Percentiles rank a stretch among this genome's conserved stretches.
Conservation (phyloP, 2,797 vertebrate species). For the Sitta carolinensis region DNA sequence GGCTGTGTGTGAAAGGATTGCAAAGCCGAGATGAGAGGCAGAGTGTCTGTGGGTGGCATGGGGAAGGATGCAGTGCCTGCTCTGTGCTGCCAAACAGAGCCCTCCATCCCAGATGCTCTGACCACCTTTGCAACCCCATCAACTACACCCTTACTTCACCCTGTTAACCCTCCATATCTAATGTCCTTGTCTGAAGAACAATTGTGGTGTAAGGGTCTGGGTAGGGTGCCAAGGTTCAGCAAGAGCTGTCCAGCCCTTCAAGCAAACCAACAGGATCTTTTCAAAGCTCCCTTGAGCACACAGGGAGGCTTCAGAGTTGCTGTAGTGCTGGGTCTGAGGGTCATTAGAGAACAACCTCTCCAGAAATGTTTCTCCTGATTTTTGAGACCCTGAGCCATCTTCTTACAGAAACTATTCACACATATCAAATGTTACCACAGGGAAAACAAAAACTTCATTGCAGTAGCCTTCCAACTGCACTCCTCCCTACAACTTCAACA, state of each 20-base stretch:
- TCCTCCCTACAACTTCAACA: neutral
- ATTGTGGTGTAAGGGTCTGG: neutral
- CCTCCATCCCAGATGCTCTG: neutral
- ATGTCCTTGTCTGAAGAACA: neutral
- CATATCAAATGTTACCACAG: neutral
- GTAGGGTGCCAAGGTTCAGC: neutral
- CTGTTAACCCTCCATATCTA: neutral
- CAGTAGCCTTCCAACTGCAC: neutral
- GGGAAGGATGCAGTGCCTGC: neutral
- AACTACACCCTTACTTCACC: neutral
- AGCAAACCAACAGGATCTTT: neutral
- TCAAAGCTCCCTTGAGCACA: neutral
- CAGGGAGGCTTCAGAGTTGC: neutral
- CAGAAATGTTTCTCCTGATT: neutral
- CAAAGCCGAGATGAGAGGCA: neutral
- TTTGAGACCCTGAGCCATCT: neutral
- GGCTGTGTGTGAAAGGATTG: neutral
- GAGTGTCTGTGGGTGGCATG: conserved; percentile 24
- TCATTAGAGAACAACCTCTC: neutral
- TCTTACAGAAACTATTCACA: neutral
- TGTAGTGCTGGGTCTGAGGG: neutral
- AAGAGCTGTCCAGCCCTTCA: neutral
- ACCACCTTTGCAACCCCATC: neutral
- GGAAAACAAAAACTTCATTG: neutral
- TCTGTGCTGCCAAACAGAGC: neutral